These are phyloP conservation scores for Tichodroma muraria DNA, from an alignment of 2,113 vertebrate genomes.

Conservation along the genomic window DNA sequence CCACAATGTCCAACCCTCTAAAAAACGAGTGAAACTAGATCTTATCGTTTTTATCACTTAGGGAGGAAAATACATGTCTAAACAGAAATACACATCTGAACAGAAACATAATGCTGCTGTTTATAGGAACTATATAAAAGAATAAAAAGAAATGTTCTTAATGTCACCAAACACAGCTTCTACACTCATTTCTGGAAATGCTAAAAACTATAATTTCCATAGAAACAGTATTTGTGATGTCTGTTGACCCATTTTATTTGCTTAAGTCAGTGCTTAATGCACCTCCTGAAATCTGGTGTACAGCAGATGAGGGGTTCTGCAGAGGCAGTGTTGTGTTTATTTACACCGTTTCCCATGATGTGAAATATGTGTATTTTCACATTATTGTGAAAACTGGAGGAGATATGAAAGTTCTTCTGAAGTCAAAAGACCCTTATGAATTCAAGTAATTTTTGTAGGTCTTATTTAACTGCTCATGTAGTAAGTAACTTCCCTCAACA, in stretches of 20 bases:
- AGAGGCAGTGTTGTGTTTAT: background rate
- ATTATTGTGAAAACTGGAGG: background rate
- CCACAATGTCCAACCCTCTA: background rate
- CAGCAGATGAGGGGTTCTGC: background rate
- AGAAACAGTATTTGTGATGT: background rate
- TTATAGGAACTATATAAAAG: background rate
- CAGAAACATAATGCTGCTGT: background rate
- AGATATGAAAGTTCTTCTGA: background rate
- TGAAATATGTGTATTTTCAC: background rate
- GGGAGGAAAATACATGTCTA: background rate
- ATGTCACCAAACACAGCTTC: background rate
- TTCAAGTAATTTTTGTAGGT: background rate
- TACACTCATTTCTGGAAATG: background rate
- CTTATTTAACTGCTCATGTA: background rate
- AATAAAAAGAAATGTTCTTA: background rate
- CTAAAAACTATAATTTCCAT: background rate
- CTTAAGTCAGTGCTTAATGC: background rate
- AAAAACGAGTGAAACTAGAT: background rate
- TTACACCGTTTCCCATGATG: background rate
- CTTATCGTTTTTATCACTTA: background rate
- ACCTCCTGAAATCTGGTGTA: background rate
- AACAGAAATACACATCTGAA: background rate
- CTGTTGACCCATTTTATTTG: background rate
- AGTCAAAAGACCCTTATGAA: background rate
- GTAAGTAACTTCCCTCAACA: background rate